phyloP scores from a whole-genome alignment of 2,113 vertebrate genomes.

The Anhinga rufa region DNA sequence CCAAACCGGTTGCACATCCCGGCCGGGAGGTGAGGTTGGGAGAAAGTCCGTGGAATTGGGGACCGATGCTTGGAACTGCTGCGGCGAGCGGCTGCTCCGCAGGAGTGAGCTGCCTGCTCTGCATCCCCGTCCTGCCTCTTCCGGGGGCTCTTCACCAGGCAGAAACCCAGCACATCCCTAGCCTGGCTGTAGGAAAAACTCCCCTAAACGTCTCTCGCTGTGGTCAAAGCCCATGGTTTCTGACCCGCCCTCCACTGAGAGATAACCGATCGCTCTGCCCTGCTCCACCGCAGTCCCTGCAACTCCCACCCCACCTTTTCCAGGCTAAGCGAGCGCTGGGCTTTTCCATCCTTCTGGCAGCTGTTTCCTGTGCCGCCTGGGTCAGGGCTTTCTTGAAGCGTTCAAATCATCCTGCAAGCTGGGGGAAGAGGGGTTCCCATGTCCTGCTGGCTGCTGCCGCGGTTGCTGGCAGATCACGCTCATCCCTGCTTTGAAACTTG shows the following conservation, averaged over 20 bases:
- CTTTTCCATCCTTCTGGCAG: neutral
- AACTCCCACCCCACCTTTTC: neutral
- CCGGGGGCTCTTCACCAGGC: neutral
- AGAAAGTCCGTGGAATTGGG: neutral
- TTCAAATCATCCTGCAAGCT: neutral
- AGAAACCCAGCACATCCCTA: neutral
- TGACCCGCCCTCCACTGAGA: fast-evolving
- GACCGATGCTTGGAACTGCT: neutral
- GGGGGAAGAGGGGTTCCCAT: neutral
- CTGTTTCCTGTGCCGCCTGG: fast-evolving
- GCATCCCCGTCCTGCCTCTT: neutral
- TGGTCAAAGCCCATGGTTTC: neutral
- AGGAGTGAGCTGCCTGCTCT: neutral
- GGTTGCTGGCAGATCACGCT: neutral
- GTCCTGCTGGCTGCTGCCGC: neutral
- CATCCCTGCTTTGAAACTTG: neutral
- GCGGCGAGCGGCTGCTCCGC: fast-evolving
- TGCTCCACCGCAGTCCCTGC: neutral
- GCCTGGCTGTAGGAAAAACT: neutral
- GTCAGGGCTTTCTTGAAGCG: neutral
- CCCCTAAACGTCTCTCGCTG: fast-evolving
- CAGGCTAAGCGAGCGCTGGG: fast-evolving
- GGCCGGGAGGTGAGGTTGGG: neutral
- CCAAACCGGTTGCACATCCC: neutral
- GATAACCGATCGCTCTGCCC: neutral